phyloP scores from a whole-genome alignment of 2,113 vertebrate species.

The Piaya cayana region DNA sequence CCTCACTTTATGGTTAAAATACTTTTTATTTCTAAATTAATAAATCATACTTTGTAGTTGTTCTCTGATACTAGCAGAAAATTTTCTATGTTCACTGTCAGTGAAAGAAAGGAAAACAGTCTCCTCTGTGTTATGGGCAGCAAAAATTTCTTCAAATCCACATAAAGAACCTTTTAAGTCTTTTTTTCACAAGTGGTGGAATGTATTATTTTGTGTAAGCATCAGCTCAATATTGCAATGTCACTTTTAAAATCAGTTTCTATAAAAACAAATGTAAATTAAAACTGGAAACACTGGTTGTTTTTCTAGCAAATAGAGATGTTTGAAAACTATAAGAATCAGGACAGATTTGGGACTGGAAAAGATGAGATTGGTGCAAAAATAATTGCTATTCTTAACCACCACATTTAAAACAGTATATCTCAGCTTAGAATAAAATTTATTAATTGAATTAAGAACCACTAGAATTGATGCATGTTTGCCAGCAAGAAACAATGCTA shows the following conservation, averaged over 20 bases:
- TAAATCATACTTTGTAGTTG: neutral
- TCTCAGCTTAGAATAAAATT: too few species aligned
- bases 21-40: neutral
- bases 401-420: too few species aligned
- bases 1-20: neutral
- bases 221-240: neutral
- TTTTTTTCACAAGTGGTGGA: neutral
- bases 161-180: neutral
- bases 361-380: neutral
- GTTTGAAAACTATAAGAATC: neutral
- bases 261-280: neutral
- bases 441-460: too few species aligned
- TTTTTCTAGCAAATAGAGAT: neutral
- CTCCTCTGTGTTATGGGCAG: neutral
- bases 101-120: neutral
- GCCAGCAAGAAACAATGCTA: too few species aligned
- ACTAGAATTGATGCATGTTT: too few species aligned
- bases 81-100: neutral
- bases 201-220: neutral
- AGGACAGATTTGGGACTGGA: neutral
- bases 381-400: too few species aligned
- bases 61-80: neutral
- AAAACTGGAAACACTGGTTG: neutral
- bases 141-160: neutral
- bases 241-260: neutral